A percentile compares a stretch with the other conserved stretches of the same genome.
These are phyloP conservation scores for Mastacembelus armatus DNA, from an alignment of 2,797 vertebrate genomes.

Conservation along the genomic window DNA sequence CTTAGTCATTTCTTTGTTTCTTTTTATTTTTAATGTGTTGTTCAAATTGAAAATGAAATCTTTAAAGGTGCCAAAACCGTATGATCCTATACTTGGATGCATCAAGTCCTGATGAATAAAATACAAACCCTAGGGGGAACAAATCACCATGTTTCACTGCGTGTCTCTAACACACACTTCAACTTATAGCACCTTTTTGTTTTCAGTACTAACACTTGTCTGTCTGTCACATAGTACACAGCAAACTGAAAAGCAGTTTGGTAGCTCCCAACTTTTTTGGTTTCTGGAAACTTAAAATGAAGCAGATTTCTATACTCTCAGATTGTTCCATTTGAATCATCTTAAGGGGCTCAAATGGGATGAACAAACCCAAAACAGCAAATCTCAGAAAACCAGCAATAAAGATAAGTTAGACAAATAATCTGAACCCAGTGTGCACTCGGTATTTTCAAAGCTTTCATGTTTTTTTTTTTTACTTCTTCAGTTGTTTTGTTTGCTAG, in stretches of 20 bases:
- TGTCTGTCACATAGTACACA: conserved; percentile 7
- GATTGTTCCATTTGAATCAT: background rate
- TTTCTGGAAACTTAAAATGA: background rate
- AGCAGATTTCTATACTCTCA: background rate
- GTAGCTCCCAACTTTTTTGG: background rate
- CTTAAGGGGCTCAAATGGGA: no score
- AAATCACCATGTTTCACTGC: conserved; percentile 70
- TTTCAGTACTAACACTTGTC: conserved; percentile 7
- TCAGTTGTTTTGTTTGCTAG: background rate
- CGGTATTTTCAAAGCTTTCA: background rate
- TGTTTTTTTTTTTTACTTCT: background rate
- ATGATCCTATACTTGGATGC: conserved; percentile 87
- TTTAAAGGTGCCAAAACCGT: conserved; percentile 88
- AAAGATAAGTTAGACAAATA: background rate
- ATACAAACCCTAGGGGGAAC: conserved; percentile 83
- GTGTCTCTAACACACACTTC: conserved; percentile 66
- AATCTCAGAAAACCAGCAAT: background rate
- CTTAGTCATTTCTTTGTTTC: conserved; percentile 82
- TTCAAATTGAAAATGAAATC: conserved; percentile 85
- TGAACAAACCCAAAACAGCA: background rate
- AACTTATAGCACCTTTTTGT: conserved; percentile 5
- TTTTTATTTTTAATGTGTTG: conserved; percentile 81
- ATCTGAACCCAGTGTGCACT: background rate
- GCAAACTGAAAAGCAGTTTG: background rate
- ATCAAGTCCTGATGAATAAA: conserved; percentile 88